Base-by-base conservation (phyloP, 1,140 invertebrate species). In the Dufourea novaeangliae region DNA sequence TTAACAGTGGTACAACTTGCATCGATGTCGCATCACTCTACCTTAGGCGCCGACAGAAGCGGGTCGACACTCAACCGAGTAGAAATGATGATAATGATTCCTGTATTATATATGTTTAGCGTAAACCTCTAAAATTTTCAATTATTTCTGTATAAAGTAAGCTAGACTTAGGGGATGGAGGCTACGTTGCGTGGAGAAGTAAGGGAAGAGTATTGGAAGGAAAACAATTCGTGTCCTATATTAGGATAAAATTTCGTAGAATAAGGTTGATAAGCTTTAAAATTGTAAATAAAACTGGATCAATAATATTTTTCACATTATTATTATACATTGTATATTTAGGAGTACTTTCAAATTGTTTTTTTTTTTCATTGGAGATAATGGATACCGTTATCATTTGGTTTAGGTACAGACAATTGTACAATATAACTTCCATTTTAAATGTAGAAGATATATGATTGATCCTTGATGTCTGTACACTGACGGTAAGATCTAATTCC, bases 21-120 rank as follows among this genome's bases (percentile, higher is more conserved):
- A 27, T 87, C 87, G 17, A 83, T 87, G 59, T 86, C 88, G 7
- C 85, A 89, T 37, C 83, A 86, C 44, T 84, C 86, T 32, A 57
- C 79, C 17, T 39, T 67, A 20, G 75, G 81, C 11, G 25, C 68
- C 3, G 80, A 64, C 6, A 37, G 17, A n/a, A 80, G 56, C 59
- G 77, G 66, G 52, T 75, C 66, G 6, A 54, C 27, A 17, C 32
- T 25, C 14, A 52, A 44, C 20, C 57, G 29, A 64, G 46, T 11
- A 20, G 56, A 52, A 10, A 12, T 20, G 1, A 67, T 68, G 17
- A 54, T n/a, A 11, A 74, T 77, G 52, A 74, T 44, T 20, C n/a
- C 62, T 68, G 29, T 59, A 41, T 41, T 74, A 50, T 79, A 74
- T 56, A 50, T 10, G 22, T 78, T 62, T 27, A 68, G 64, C 20